A percentile compares a stretch with the other conserved stretches of the same genome.
These are phyloP conservation scores for Ylistrum balloti DNA, from an alignment of 1,140 invertebrate species.

Conservation along the genomic window DNA sequence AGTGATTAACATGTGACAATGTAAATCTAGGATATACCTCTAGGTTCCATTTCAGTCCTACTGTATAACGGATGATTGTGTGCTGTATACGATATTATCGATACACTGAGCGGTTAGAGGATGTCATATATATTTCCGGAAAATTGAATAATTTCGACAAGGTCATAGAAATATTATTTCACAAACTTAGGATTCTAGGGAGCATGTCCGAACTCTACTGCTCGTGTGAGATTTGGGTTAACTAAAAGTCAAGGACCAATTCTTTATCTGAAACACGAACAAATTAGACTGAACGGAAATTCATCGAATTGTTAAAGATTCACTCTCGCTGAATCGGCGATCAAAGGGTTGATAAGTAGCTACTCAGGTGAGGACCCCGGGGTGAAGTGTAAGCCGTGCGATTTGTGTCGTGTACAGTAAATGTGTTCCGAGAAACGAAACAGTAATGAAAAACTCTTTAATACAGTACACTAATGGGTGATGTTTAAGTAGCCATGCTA, in stretches of 20 bases:
- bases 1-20: too few relatives aligned
- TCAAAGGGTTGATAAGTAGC: not conserved
- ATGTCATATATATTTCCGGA: too few relatives aligned
- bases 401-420: not conserved
- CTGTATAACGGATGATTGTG: too few relatives aligned
- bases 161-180: too few relatives aligned
- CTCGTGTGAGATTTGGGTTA: too few relatives aligned
- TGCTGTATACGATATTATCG: too few relatives aligned
- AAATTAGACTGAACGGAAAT: not conserved
- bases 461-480: not conserved
- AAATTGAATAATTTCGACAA: too few relatives aligned
- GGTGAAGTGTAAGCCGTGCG: not conserved
- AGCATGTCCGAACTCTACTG: too few relatives aligned
- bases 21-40: too few relatives aligned
- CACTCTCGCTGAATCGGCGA: not conserved
- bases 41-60: too few relatives aligned
- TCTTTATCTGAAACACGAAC: not conserved
- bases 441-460: not conserved
- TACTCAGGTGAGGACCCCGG: not conserved
- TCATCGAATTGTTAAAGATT: not conserved
- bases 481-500: not conserved
- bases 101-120: too few relatives aligned
- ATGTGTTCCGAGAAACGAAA: not conserved
- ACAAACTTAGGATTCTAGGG: too few relatives aligned
- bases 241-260: not conserved